These are phyloP conservation scores for Lapara coniferarum DNA, from an alignment of 2,888 invertebrate species.

Conservation along the genomic window DNA sequence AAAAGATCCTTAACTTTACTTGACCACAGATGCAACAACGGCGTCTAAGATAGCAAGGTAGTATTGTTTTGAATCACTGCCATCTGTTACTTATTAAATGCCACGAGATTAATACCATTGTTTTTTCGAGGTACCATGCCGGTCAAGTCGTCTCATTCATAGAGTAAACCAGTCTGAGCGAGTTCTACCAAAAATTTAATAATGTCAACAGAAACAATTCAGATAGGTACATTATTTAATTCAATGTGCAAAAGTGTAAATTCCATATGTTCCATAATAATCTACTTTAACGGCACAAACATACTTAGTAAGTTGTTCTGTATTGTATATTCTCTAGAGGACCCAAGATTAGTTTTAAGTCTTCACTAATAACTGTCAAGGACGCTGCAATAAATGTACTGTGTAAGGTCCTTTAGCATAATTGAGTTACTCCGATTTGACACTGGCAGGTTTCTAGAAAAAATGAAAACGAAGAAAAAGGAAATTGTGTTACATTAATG, in stretches of 20 bases:
- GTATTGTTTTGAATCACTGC: too few relatives aligned
- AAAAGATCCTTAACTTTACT: too few relatives aligned
- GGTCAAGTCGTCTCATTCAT: too few relatives aligned
- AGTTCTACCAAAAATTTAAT: too few relatives aligned
- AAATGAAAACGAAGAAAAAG: neutral
- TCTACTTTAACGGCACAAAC: neutral
- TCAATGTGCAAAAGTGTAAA: neutral
- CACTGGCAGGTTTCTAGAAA: neutral
- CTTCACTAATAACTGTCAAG: neutral
- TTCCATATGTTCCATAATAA: neutral
- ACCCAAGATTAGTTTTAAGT: neutral
- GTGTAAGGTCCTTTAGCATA: neutral
- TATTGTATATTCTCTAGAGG: neutral
- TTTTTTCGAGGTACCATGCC: too few relatives aligned
- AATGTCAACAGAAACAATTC: too few relatives aligned
- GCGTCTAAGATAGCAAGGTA: too few relatives aligned
- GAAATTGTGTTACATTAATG: neutral
- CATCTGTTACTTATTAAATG: too few relatives aligned
- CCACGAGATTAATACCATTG: too few relatives aligned
- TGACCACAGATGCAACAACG: too few relatives aligned
- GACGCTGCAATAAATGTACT: neutral
- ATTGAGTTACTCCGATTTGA: neutral
- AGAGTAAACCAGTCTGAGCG: too few relatives aligned
- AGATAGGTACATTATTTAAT: too few relatives aligned
- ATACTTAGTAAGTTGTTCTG: neutral